phyloP scores from a whole-genome alignment of 2,797 vertebrate species.

The Anomalospiza imberbis region DNA sequence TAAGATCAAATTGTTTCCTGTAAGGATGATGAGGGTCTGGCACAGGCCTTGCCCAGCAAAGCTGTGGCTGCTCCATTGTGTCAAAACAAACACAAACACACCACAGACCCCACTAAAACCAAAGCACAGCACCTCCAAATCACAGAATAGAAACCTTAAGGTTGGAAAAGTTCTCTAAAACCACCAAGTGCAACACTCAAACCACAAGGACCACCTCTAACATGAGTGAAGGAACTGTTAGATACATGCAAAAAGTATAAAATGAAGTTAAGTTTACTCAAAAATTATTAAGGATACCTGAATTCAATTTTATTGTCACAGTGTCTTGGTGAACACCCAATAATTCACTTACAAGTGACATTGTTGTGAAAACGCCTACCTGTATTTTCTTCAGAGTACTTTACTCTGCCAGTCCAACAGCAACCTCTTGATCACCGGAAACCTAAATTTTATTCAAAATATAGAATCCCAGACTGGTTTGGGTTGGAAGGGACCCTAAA shows the following conservation, averaged over 20 bases:
- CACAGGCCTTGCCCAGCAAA: background rate
- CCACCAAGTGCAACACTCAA: background rate
- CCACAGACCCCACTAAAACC: background rate
- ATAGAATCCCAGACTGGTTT: rapidly evolving
- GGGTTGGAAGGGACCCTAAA: background rate
- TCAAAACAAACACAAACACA: background rate
- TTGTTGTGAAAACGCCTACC: background rate
- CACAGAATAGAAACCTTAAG: background rate
- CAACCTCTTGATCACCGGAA: background rate
- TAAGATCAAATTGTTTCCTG: background rate
- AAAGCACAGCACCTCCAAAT: background rate
- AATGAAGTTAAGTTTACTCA: background rate
- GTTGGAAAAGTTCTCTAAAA: background rate
- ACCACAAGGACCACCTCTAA: background rate
- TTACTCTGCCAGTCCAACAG: background rate
- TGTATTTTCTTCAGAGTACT: background rate
- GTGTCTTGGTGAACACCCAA: background rate
- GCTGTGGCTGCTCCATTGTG: background rate
- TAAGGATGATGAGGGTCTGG: background rate
- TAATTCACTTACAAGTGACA: background rate
- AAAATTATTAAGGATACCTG: background rate
- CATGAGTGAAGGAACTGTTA: background rate
- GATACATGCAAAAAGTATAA: background rate
- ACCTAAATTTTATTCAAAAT: background rate
- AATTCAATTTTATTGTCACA: background rate